Evolutionary conservation across 1,140 invertebrate genomes (phyloP), one percentile per base, ranked within the genome.

Genomic region (Ips typographus): DNA sequence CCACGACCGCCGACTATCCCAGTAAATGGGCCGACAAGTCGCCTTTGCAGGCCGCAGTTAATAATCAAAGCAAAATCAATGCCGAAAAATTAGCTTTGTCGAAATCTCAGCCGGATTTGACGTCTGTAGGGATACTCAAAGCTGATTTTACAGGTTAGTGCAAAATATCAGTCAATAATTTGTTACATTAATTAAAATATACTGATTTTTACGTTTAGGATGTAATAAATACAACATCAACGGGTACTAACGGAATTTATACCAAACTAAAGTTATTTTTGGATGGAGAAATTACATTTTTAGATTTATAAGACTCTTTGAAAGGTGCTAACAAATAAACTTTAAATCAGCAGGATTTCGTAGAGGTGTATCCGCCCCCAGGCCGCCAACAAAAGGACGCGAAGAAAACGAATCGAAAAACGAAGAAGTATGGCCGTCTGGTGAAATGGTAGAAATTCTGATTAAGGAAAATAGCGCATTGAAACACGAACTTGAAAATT

Each of bases 381-480:
- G 84, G 75, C 85, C 87, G 70, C 84, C 85, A 77, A 87, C 84
- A 0, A 86, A 84, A 75, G 85, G 86, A 1, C 78, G 88, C 56
- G 85, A 85, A 63, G 86, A 88, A 43, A 82, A 85, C 58, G 87
- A 87, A 73, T 83, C 82, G 40, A 77, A 82, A 5, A 81, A 83
- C 52, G 71, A 78, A 61, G 75, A 78, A 71, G 83, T 85, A 74
- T 85, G 85, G 81, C 86, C 88, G 1, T 86, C 89, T 68, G 85
- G 89, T 0, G 90, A 93, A 74, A 91, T 94, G 81, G 86, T 95
- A 2, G 92, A 95, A 75, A 87, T 93, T 55, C 81, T 96, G 1
- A 90, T 92, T 40, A 88, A 91, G 68, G 94, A 97, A 84, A 96
- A 96, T 77, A 88, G 88, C 75, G 86, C 87, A 64, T 85, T 96